phyloP scores from a whole-genome alignment of 35 echinoderm and acorn worm genomes.

The Ophioderma brevispina region DNA sequence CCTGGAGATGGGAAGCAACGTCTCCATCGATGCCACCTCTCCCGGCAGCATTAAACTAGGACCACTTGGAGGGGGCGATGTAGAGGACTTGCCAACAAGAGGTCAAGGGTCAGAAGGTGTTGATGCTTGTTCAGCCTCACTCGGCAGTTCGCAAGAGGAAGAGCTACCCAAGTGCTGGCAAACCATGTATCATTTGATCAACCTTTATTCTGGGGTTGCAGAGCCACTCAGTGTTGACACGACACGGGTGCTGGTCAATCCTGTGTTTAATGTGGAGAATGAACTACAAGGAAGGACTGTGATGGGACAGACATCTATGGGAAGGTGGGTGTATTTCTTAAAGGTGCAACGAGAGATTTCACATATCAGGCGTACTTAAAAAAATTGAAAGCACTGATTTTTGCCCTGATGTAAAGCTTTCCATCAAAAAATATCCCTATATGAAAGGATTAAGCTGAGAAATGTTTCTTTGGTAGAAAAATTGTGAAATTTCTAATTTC shows the following conservation, averaged over 20 bases:
- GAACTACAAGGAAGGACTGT: slow-evolving; percentile 24
- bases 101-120: not conserved
- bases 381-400: too few species aligned
- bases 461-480: too few species aligned
- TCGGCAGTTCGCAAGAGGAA: slow-evolving; percentile 45
- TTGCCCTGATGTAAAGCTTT: too few species aligned
- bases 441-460: too few species aligned
- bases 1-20: not conserved
- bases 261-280: slow-evolving; percentile 75
- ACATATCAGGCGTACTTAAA: too few species aligned
- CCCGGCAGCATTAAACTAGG: not conserved
- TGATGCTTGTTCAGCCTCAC: not conserved
- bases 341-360: too few species aligned
- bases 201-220: slow-evolving; percentile 71
- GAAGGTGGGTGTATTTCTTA: too few species aligned
- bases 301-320: slow-evolving; percentile 13
- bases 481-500: too few species aligned
- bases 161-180: slow-evolving; percentile 90
- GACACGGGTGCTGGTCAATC: slow-evolving; percentile 74
- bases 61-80: not conserved
- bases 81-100: not conserved
- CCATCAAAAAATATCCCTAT: too few species aligned
- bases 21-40: not conserved
- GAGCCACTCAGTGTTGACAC: slow-evolving; percentile 36
- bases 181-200: slow-evolving; percentile 97